Evolutionary conservation across 2,113 vertebrate species (phyloP).

Genomic region (Chunga burmeisteri): DNA sequence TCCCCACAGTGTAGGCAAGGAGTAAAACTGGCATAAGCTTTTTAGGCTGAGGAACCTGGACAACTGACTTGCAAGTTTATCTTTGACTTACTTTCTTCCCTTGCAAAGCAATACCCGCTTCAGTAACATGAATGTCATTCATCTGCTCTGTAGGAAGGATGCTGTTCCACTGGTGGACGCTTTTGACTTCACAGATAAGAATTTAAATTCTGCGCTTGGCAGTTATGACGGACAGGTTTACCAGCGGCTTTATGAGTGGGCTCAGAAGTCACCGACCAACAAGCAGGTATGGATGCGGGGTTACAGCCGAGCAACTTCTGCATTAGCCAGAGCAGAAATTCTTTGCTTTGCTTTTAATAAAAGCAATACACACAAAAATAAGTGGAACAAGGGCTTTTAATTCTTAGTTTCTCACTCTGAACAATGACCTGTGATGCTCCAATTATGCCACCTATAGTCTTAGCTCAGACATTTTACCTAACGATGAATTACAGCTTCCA

Average conservation of each 20-base stretch:
- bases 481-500: background rate
- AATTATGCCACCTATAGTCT: background rate
- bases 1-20: background rate
- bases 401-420: background rate
- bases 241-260: slow-evolving; percentile 77
- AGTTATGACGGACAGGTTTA: slow-evolving; percentile 76
- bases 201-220: slow-evolving; percentile 76
- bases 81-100: background rate
- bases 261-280: slow-evolving; percentile 74
- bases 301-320: background rate
- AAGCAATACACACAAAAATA: background rate
- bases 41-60: background rate
- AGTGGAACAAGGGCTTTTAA: background rate
- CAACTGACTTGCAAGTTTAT: background rate
- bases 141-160: slow-evolving; percentile 69
- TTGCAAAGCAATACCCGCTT: background rate
- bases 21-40: background rate
- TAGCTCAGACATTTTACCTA: background rate
- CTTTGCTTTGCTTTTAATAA: background rate
- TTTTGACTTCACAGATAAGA: slow-evolving; percentile 76
- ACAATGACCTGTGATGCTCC: background rate
- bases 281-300: slow-evolving; percentile 59
- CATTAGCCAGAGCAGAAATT: background rate
- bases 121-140: background rate
- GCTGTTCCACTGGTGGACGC: slow-evolving; percentile 79